Percentiles rank a stretch among this genome's conserved stretches.
These are phyloP conservation scores for Hydrotaea diabolus DNA, from an alignment of 2,888 invertebrate genomes.

Conservation along the genomic window DNA sequence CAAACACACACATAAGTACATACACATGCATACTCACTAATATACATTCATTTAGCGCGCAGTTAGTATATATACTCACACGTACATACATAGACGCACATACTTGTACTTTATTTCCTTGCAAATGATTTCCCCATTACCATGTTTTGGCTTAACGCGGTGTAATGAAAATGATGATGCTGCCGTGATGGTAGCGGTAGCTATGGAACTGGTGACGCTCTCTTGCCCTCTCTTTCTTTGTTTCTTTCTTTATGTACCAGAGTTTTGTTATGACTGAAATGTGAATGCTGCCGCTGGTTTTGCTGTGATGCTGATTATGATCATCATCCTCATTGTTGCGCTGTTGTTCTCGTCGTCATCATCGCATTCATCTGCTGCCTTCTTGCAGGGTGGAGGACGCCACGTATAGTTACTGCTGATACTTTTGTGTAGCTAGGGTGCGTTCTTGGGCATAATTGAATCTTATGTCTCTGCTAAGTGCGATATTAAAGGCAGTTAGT, in stretches of 20 bases:
- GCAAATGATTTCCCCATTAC: conserved; percentile 38
- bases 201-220: neutral
- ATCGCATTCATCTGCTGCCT: neutral
- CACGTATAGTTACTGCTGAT: neutral
- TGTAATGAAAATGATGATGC: conserved; percentile 2
- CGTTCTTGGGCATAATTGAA: conserved; percentile 61
- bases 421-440: neutral
- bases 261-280: neutral
- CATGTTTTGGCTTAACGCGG: conserved; percentile 42
- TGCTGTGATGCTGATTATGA: neutral
- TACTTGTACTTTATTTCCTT: conserved; percentile 25
- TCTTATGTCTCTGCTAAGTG: conserved; percentile 61
- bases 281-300: neutral
- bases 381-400: no score
- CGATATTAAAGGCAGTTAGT: conserved; percentile 55
- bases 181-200: neutral
- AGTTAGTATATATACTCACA: neutral
- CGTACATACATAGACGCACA: neutral
- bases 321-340: conserved; percentile 2
- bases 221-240: neutral
- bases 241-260: neutral
- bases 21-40: neutral
- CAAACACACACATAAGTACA: neutral
- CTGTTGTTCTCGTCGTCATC: neutral
- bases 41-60: no score